A percentile compares a stretch with the other conserved stretches of the same genome.
Conservation (phyloP, 2,888 invertebrate species). For the Eretmocerus hayati region DNA sequence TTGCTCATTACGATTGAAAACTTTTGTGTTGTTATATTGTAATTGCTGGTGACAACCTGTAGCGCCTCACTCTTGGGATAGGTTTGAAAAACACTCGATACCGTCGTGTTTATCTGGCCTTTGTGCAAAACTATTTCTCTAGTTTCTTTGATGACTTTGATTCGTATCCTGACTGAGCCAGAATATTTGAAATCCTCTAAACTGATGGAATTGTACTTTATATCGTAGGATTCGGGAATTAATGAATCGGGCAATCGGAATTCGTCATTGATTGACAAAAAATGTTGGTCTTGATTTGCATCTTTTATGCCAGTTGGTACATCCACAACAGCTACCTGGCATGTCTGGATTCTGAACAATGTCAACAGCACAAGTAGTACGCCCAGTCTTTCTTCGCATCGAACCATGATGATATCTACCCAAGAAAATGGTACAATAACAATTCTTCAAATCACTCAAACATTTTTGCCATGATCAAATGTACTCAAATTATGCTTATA, state of each 20-base stretch:
- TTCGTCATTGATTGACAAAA: constrained; percentile 16
- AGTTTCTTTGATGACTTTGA: constrained; percentile 54
- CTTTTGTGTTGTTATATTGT: constrained; percentile 22
- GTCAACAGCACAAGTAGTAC: no score
- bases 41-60: no score
- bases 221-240: constrained; percentile 51
- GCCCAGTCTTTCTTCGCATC: no score
- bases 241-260: constrained; percentile 51
- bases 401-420: no score
- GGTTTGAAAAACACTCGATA: neutral
- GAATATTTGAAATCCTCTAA: constrained; percentile 45
- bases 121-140: constrained; percentile 64
- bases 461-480: no score
- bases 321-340: no score
- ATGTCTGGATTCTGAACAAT: no score
- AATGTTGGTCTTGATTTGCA: no score
- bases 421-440: no score
- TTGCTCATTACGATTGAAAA: constrained; percentile 41
- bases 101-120: constrained; percentile 14
- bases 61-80: neutral
- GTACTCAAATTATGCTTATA: no score
- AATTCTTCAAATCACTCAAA: no score
- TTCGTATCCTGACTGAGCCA: constrained; percentile 47
- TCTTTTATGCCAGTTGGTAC: no score
- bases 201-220: constrained; percentile 51